Base-by-base conservation (phyloP, 2,113 vertebrate genomes). In the Chunga burmeisteri region DNA sequence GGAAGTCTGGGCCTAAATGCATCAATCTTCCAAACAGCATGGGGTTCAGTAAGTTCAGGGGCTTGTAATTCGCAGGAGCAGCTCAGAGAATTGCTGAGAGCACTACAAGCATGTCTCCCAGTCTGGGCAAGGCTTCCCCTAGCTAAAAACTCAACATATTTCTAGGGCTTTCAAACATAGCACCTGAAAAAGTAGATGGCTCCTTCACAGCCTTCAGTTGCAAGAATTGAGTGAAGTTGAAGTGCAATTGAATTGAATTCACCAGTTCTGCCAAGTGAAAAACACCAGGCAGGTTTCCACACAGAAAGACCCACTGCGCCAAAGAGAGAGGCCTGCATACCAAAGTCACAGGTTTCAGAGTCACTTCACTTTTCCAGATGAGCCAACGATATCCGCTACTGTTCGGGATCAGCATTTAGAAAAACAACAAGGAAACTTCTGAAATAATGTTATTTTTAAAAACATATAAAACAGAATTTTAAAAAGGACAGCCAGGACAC, bases 1-100 rank as follows among this genome's bases (percentile, higher is more conserved):
- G 0, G 20, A 65, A 62, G 20, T 27, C 56, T 36, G 27, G 27
- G 15, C 40, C 58, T 50, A 59, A 81, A n/a, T 0, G 0, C 29
- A 53, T 5, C 32, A 11, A 46, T 25, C 56, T 61, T 82, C 8
- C 19, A 44, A 82, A 63, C 0, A 20, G 21, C 5, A 0, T 2
- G 5, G 29, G 32, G 38, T 72, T 56, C 25, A n/a, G 71, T 10
- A 61, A 23, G 30, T 61, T 73, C 58, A 50, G 55, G 13, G 14
- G 44, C 16, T 82, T 63, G 34, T 42, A 29, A 66, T 49, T 40
- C 56, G 34, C 13, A 75, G 66, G 38, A 61, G 29, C 21, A 71
- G 84, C 65, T 86, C 66, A 58, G 27, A 62, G 49, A 68, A 49
- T n/a, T 49, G 36, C 78, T 61, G 21, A 77, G 36, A 61, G 29